phyloP scores from a whole-genome alignment of 2,113 vertebrate genomes.

The Buteo buteo region DNA sequence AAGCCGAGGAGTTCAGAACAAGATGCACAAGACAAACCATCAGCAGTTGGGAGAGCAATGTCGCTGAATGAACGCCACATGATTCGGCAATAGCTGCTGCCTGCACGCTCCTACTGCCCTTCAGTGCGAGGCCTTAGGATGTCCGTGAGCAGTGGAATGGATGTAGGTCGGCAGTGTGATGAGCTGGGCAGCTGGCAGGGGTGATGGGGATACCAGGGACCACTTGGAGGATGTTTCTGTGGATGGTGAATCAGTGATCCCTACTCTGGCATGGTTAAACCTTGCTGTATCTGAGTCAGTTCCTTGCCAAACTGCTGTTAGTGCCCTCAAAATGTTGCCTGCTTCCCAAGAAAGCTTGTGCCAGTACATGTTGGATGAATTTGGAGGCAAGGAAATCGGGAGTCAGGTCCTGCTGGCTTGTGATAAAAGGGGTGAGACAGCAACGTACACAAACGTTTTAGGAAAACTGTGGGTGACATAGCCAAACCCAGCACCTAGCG shows the following conservation, averaged over 20 bases:
- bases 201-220: not conserved
- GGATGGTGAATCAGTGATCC: too few species aligned
- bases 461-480: not conserved
- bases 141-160: not conserved
- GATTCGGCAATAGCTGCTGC: not conserved
- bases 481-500: not conserved
- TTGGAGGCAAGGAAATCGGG: not conserved
- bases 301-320: not conserved
- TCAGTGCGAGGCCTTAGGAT: not conserved
- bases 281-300: not conserved
- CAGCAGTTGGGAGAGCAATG: not conserved
- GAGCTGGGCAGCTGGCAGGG: not conserved
- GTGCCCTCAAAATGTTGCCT: not conserved
- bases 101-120: too few species aligned
- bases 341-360: not conserved
- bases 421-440: not conserved
- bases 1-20: not conserved
- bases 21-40: not conserved
- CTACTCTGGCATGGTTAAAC: not conserved
- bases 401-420: not conserved
- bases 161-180: fast-evolving
- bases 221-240: not conserved
- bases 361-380: not conserved
- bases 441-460: fast-evolving
- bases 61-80: fast-evolving